Evolutionary conservation across 2,888 invertebrate genomes (phyloP).

Genomic region (Hetaerina titia): DNA sequence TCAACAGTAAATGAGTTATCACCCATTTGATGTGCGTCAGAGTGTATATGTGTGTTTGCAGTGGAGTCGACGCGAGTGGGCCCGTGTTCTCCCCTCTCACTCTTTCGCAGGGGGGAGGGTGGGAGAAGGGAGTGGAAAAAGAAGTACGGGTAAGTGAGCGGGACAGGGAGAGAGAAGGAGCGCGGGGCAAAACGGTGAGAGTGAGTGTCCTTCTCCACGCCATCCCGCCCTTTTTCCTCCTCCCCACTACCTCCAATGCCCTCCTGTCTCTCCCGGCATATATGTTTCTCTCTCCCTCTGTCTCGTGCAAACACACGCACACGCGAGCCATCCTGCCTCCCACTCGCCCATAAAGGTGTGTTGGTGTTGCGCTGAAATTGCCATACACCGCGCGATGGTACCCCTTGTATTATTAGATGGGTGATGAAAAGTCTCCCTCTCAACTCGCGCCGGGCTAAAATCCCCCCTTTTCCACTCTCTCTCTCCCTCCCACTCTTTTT

Average conservation of each 20-base stretch:
- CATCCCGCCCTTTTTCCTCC: neutral
- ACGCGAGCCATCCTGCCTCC: neutral
- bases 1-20: slow-evolving; percentile 63
- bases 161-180: slow-evolving; percentile 19
- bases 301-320: neutral
- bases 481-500: neutral
- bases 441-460: neutral
- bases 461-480: neutral
- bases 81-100: neutral
- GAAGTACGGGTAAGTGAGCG: slow-evolving; percentile 43
- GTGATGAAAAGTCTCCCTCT: neutral
- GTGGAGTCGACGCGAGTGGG: neutral
- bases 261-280: neutral
- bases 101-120: neutral
- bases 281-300: neutral
- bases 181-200: neutral
- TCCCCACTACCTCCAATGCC: too few relatives aligned
- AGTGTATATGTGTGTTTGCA: slow-evolving; percentile 66
- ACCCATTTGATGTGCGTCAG: slow-evolving; percentile 63
- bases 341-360: slow-evolving; percentile 1
- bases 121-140: slow-evolving; percentile 8
- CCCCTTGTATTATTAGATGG: neutral
- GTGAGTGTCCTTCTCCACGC: neutral
- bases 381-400: neutral
- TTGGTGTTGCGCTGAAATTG: neutral